Percentiles rank a stretch among this genome's conserved stretches.
Evolutionary conservation across 2,888 invertebrate genomes (phyloP).

Genomic region (Caenorhabditis wallacei): DNA sequence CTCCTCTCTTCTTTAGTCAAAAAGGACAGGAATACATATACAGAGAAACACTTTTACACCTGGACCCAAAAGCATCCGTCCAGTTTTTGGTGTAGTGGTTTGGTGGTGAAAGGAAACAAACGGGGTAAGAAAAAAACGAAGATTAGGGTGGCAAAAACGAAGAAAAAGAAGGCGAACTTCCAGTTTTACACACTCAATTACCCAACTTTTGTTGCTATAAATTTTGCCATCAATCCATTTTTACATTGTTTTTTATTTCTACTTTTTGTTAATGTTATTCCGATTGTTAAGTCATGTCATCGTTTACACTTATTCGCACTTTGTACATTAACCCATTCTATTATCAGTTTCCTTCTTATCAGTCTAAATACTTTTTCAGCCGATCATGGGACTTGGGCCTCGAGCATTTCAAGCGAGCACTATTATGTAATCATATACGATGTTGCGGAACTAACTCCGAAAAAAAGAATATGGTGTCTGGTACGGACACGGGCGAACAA

Average conservation of each 20-base stretch:
- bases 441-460: not conserved
- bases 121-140: not conserved
- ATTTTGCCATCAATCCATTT: constrained; percentile 19
- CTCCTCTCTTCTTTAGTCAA: constrained; percentile 24
- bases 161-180: constrained; percentile 12
- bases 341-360: constrained; percentile 25
- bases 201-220: constrained; percentile 35
- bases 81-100: constrained; percentile 58
- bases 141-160: not conserved
- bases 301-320: constrained; percentile 24
- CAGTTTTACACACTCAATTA: constrained; percentile 44
- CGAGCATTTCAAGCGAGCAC: not conserved
- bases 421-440: constrained; percentile 6
- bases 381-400: constrained; percentile 24
- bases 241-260: not conserved
- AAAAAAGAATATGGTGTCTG: constrained; percentile 13
- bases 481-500: not conserved
- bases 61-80: constrained; percentile 39
- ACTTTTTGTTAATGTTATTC: constrained; percentile 8
- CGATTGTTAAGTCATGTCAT: constrained; percentile 4
- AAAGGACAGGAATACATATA: constrained; percentile 61
- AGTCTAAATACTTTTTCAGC: constrained; percentile 1
- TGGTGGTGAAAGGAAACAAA: constrained; percentile 31
- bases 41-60: constrained; percentile 41
- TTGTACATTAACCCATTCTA: constrained; percentile 23